Percentiles rank a stretch among this genome's conserved stretches.
Evolutionary conservation across 2,888 invertebrate genomes (phyloP).

Genomic region (Magallana nippona): DNA sequence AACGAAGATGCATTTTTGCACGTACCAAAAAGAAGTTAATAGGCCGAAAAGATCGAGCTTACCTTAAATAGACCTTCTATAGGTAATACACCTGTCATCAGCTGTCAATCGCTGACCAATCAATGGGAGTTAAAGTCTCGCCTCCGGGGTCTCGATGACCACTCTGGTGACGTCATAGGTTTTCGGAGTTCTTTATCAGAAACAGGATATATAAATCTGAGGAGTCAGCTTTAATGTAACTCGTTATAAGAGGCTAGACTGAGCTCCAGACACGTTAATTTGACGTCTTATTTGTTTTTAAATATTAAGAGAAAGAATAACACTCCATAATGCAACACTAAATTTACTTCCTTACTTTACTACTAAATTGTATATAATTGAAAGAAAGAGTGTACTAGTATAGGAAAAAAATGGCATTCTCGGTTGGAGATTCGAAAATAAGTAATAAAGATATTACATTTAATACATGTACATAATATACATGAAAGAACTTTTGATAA

Average conservation of each 20-base stretch:
- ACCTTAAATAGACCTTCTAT: slow-evolving; percentile 5
- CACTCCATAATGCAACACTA: too few species aligned
- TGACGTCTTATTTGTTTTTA: too few species aligned
- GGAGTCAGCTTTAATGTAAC: background rate
- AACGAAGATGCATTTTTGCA: background rate
- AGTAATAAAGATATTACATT: too few species aligned
- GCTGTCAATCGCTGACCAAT: background rate
- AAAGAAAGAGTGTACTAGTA: too few species aligned
- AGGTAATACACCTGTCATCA: background rate
- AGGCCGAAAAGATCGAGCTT: background rate
- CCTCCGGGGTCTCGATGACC: slow-evolving; percentile 21
- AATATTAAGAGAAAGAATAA: too few species aligned
- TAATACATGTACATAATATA: too few species aligned
- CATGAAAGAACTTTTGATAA: too few species aligned
- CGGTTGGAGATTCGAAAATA: too few species aligned
- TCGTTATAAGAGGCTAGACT: slow-evolving; percentile 12
- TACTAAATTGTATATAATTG: too few species aligned
- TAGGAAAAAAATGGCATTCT: too few species aligned
- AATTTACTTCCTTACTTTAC: too few species aligned
- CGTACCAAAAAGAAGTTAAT: background rate
- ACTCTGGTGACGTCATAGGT: background rate
- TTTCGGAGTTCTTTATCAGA: background rate
- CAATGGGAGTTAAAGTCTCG: background rate
- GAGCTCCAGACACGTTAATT: background rate
- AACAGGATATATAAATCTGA: background rate